Base-by-base conservation (phyloP, 2,113 vertebrate species). In the Albula glossodonta region DNA sequence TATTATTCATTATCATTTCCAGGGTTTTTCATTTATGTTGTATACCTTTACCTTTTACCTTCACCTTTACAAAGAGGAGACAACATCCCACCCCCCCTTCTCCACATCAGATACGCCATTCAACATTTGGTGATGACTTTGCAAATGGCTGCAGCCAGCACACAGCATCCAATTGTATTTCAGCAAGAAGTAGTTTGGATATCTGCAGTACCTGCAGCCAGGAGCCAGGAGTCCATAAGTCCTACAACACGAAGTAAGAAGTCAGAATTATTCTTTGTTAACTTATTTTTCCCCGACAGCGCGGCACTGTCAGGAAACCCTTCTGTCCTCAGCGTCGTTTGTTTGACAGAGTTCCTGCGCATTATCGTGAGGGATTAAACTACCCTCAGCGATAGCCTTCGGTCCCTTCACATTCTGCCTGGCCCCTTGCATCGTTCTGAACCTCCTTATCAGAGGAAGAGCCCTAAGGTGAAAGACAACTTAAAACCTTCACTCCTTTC, bases 381-480 rank as follows among this genome's bases (percentile, higher is more conserved):
- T 83, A 50, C 88, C 80, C 17, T 25, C 31, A 82, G 80, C 53
- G 85, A 48, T 82, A 89, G 81, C 85, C 87, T 85, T 82, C 81
- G 85, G 51, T 83, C 84, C 89, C 86, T 82, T 90, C 82, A 81
- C 78, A 31, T 74, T 5, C 9, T n/a, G 9, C n/a, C 70, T 25
- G 22, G 6, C n/a, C 70, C 9, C 6, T 22, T 82, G 91, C 87
- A 90, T 90, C 83, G 87, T 81, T 87, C 80, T 89, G 89, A 87
- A 84, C 87, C 60, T 90, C 87, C 87, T 92, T 93, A 91, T 91
- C 91, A 87, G 84, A 41, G 31, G 31, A 41, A 89, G 87, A 86
- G 89, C 84, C 91, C 89, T 89, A 88, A 92, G 89, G 90, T 93
- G 89, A 91, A 91, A 92, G 91, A 90, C 31, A 81, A 41, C 87